A percentile compares a stretch with the other conserved stretches of the same genome.
These are phyloP conservation scores for Eonycteris spelaea DNA, from an alignment of 2,113 vertebrate species.

Conservation along the genomic window DNA sequence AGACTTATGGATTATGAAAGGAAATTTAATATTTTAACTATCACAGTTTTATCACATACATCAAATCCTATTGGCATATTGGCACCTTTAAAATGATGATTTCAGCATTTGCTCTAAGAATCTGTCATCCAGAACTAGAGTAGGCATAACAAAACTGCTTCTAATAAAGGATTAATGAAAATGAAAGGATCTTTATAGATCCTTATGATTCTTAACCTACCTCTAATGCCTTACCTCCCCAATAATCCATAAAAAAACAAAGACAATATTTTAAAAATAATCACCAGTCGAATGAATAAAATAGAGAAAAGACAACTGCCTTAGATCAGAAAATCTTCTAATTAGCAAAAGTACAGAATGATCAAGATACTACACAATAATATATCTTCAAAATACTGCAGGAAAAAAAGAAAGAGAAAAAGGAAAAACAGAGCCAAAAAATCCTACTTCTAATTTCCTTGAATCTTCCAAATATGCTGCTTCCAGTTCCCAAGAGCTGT, in stretches of 20 bases:
- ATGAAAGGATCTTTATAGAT: neutral
- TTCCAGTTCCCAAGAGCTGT: neutral
- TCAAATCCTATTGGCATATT: neutral
- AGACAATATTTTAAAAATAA: neutral
- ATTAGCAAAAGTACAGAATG: neutral
- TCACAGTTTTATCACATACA: neutral
- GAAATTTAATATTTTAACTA: conserved; percentile 5
- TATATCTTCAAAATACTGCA: neutral
- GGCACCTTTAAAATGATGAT: neutral
- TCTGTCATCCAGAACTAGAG: neutral
- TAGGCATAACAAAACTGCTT: neutral
- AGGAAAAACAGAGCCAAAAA: neutral
- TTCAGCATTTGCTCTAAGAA: neutral
- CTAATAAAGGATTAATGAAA: neutral
- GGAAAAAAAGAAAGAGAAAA: neutral
- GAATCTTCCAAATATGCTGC: neutral
- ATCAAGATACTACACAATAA: neutral
- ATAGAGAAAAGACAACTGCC: neutral
- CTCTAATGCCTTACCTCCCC: neutral
- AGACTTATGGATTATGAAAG: neutral
- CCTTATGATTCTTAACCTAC: neutral
- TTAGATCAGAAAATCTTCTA: neutral
- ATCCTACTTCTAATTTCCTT: neutral
- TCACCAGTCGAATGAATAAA: neutral
- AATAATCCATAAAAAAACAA: neutral